Evolutionary conservation across 2,797 vertebrate species (phyloP), one percentile per base, ranked within the genome.

Genomic region (Lepus oiostolus): DNA sequence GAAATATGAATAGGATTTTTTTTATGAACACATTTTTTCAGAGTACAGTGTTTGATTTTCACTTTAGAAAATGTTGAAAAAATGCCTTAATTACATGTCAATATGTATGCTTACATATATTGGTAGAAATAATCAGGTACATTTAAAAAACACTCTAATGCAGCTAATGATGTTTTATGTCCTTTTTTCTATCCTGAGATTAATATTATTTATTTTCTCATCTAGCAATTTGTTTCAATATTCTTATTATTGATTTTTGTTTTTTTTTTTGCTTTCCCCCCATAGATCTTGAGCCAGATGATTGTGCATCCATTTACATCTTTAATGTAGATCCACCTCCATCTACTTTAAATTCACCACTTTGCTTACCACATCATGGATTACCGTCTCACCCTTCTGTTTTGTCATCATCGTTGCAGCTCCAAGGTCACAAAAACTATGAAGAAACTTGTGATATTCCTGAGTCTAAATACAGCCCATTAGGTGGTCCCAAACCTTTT

Each of bases 261-360:
- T 60, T 9, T 42, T 93, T 92, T 74, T 65, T 91, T 91, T 93
- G 5, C 35, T 85, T 71, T 21, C 71, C 47, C 35, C 35, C 35
- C 75, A 89, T 97, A 99, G 99, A 99, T 98, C 98, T 99, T 97
- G 99, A 99, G 97, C 99, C 99, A 90, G 99, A 99, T 98, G 99
- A 99, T 98, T 99, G 98, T 98, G 99, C 99, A 1, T 99, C 99
- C 21, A 99, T 99, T 98, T 99, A 99, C 98, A 99, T 99, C 98
- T 98, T 99, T 95, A 99, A 99, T 97, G 98, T 99, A 98, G 99
- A 99, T 96, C 99, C 99, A 95, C 98, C 99, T 93, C 98, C 99
- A 97, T 99, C 99, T 62, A 97, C 99, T 98, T 98, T 98, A 79
- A 98, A 99, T 97, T 99, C 99, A 98, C 98, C 99, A 80, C 98